Evolutionary conservation across 1,140 invertebrate species (phyloP).

Genomic region (Thereuonema tuberculata): DNA sequence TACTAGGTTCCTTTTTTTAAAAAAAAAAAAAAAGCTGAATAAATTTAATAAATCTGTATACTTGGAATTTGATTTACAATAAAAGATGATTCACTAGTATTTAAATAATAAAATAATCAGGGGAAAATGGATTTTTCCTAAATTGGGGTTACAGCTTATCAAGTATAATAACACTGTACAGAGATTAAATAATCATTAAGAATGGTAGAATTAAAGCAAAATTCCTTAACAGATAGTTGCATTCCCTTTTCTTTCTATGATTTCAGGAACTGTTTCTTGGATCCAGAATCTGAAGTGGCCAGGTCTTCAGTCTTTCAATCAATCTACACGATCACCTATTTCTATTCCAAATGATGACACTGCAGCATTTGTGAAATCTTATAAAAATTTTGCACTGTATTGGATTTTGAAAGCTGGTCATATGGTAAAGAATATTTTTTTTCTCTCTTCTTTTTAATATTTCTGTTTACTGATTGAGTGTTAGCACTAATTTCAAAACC

Average conservation of each 20-base stretch:
- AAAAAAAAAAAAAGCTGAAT: neutral
- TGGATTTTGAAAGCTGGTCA: slow-evolving; percentile 57
- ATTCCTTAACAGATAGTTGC: neutral
- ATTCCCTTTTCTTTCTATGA: slow-evolving; percentile 4
- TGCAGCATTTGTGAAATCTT: slow-evolving; percentile 49
- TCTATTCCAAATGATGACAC: slow-evolving; percentile 37
- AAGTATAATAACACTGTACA: too few relatives aligned
- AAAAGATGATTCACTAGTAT: too few relatives aligned
- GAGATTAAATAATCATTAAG: too few relatives aligned
- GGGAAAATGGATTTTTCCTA: too few relatives aligned
- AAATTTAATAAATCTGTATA: neutral
- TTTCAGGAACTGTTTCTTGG: slow-evolving; percentile 50
- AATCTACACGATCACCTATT: slow-evolving; percentile 37
- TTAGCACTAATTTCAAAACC: neutral
- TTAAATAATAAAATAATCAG: too few relatives aligned
- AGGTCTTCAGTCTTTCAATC: slow-evolving; percentile 38
- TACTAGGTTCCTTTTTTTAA: too few relatives aligned
- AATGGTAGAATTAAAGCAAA: too few relatives aligned
- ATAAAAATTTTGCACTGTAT: slow-evolving; percentile 52
- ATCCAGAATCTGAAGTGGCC: slow-evolving; percentile 51
- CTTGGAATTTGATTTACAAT: neutral
- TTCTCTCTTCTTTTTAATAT: slow-evolving; percentile 12
- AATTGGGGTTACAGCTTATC: too few relatives aligned
- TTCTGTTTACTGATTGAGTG: neutral
- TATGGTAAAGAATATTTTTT: slow-evolving; percentile 39